Base-by-base conservation (phyloP, 2,888 invertebrate species). In the Mystacides longicornis region DNA sequence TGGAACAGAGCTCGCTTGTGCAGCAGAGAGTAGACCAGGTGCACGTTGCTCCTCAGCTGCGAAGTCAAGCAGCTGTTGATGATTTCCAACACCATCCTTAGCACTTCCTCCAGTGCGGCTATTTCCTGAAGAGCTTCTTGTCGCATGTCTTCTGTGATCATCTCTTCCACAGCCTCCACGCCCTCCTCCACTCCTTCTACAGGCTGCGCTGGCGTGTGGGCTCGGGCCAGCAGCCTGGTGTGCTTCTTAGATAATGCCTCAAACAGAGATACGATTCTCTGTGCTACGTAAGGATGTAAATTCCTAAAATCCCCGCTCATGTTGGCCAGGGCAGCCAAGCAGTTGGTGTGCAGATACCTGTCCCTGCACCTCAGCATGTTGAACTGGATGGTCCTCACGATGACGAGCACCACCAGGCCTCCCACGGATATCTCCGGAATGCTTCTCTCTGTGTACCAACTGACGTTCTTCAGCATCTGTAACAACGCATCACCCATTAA, bases 331-430 rank as follows among this genome's bases (percentile, higher is more conserved):
- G 98, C 97, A 2, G 99, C 99, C 61, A 99, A 77, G 68, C 98
- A 98, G 74, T 99, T 99, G 2, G 97, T 98, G 70, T 99, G 99
- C 18, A 99, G 79, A 71, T 99, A 99, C 71, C 96, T 95, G 69
- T 97, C 97, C 62, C 95, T 80, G 79, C 94, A 95, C 68, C 95
- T 87, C 59, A 95, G 81, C 86, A 98, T 95, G 69, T 99, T 99
- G 75, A 92, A 95, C 69, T 99, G 98, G 64, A 99, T 87, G 4
- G 97, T 97, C 58, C 98, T 79, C 23, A 96, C 88, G n/a, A 99
- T 89, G 2, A 99, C 94, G 52, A 98, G 75, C 55, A 98, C 90
- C 64, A 94, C 81, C 14, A 99, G 80, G 4, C 98, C 97, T 3
- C 98, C 98, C 5, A 99, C 77, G 0, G 95, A 91, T 63, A 98